Conservation (phyloP, 2,113 vertebrate genomes). For the Stegostoma tigrinum region DNA sequence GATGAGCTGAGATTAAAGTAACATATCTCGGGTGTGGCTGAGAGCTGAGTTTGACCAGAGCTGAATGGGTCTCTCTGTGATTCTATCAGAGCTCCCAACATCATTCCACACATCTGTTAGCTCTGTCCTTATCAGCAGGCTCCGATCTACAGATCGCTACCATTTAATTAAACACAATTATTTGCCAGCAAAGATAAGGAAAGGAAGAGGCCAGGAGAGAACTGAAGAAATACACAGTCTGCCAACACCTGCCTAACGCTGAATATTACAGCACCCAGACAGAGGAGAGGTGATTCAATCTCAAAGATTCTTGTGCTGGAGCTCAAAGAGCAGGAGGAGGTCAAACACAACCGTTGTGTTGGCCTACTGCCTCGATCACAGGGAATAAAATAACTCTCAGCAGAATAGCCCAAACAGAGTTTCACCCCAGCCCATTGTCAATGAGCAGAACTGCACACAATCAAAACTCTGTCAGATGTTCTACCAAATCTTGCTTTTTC, state of each 20-base stretch:
- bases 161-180: slow-evolving; percentile 7
- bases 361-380: not conserved
- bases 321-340: not conserved
- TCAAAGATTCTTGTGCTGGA: not conserved
- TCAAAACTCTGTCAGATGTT: too few relatives aligned
- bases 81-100: not conserved
- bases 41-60: not conserved
- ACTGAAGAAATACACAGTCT: not conserved
- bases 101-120: not conserved
- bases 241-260: not conserved
- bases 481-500: too few relatives aligned
- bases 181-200: not conserved
- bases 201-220: not conserved
- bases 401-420: not conserved
- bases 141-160: not conserved
- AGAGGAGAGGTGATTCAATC: not conserved
- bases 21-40: not conserved
- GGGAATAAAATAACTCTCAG: not conserved
- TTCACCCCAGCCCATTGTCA: not conserved
- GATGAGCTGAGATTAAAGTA: not conserved
- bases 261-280: not conserved
- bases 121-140: not conserved
- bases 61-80: not conserved
- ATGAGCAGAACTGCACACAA: too few relatives aligned
- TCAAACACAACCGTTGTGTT: not conserved